Percentiles rank a stretch among this genome's conserved stretches.
These are phyloP conservation scores for Corythornis madagascariensis DNA, from an alignment of 2,113 vertebrate species.

Conservation along the genomic window DNA sequence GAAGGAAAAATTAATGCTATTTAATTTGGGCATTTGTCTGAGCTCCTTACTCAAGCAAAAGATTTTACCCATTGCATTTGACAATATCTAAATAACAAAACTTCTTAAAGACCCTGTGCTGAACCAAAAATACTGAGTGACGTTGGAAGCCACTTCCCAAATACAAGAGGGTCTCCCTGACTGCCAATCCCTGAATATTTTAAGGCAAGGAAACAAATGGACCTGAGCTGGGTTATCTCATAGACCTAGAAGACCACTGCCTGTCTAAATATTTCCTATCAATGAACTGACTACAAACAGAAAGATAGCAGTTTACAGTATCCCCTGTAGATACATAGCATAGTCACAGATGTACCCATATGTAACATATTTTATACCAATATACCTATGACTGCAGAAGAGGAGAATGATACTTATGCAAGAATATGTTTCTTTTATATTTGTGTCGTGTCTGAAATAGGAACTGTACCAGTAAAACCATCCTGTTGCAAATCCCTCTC, in stretches of 20 bases:
- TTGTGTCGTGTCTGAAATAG: not conserved
- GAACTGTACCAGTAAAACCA: not conserved
- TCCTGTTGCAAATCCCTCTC: not conserved
- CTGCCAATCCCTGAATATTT: not conserved
- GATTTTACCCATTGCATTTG: not conserved
- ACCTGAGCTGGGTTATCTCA: not conserved
- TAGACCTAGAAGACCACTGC: not conserved
- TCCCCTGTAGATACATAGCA: not conserved
- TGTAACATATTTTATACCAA: not conserved
- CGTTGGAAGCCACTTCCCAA: not conserved
- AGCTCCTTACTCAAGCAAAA: not conserved
- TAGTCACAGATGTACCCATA: not conserved
- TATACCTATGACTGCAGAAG: not conserved
- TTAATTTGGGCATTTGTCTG: not conserved
- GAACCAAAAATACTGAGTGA: not conserved
- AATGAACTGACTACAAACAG: not conserved
- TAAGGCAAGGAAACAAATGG: not conserved
- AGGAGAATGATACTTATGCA: not conserved
- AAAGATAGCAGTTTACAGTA: not conserved
- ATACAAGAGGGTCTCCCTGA: not conserved
- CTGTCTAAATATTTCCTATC: not conserved
- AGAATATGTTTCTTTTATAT: not conserved
- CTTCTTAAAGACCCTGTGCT: not conserved
- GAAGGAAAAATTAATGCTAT: not conserved
- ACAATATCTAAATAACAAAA: not conserved